Conservation (phyloP, 2,888 invertebrate species). For the Sphaerophoria taeniata region DNA sequence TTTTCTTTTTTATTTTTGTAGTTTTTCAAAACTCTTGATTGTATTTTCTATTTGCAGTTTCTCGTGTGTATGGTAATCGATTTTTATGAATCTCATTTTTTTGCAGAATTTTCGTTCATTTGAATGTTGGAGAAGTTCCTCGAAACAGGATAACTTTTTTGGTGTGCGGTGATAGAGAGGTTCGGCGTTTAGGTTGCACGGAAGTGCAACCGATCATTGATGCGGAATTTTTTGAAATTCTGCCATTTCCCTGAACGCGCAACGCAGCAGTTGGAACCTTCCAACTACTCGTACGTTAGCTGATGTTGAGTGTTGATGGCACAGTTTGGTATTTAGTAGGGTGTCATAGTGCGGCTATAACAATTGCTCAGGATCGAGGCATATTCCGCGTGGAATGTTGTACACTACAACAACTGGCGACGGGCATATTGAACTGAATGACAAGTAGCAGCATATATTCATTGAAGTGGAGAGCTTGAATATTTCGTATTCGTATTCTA, state of each 20-base stretch:
- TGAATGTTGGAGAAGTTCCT: background rate
- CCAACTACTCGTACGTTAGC: too few relatives aligned
- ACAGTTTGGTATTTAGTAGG: constrained; percentile 4
- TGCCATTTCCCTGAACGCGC: constrained; percentile 28
- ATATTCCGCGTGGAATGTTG: constrained; percentile 50
- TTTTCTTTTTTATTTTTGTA: constrained; percentile 34
- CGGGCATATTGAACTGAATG: constrained; percentile 70
- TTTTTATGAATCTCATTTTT: constrained; percentile 65
- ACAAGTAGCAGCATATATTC: constrained; percentile 62
- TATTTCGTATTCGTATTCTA: constrained; percentile 44
- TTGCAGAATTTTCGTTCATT: constrained; percentile 26
- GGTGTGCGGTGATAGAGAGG: background rate
- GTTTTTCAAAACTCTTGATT: constrained; percentile 47
- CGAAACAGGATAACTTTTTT: background rate
- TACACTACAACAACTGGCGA: too few relatives aligned
- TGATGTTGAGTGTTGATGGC: too few relatives aligned
- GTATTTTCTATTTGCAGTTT: constrained; percentile 69
- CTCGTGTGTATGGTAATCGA: constrained; percentile 65
- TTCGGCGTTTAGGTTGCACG: constrained; percentile 10
- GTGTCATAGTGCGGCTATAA: constrained; percentile 68
- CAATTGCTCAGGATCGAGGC: constrained; percentile 64
- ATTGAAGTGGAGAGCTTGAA: constrained; percentile 63
- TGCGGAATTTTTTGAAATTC: constrained; percentile 64
- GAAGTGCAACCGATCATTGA: constrained; percentile 70
- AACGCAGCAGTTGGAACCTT: background rate